Base-by-base conservation (phyloP, 2,113 vertebrate species). In the Ptilorrhoa leucosticta region DNA sequence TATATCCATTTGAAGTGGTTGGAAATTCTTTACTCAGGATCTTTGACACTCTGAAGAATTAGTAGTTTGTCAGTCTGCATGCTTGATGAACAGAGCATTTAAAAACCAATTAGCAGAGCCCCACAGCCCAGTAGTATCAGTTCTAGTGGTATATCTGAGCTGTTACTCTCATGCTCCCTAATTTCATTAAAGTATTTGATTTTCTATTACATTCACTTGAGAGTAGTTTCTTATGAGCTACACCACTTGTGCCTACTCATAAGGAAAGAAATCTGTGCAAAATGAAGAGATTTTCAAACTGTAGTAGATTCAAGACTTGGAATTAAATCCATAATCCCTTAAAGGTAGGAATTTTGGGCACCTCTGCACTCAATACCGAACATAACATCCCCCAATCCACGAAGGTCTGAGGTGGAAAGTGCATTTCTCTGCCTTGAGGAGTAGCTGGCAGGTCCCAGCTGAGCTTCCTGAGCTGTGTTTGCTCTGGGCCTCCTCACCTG, bases 11-110 rank as follows among this genome's bases (percentile, higher is more conserved):
- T 97, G 94, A 95, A 83, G 97, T 98, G 97, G 96, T 97, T 97
- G 95, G 92, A 79, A 97, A 97, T 96, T 97, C 95, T 98, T 93
- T 94, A 96, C 98, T 98, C 98, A 98, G 98, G 98, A 98, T 92
- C 93, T 96, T 97, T 81, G 97, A 95, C 90, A 94, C 75, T 44
- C 91, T 93, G 83, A 85, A 92, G 95, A 88, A 76, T 82, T 96
- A 42, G 73, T 98, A 90, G 95, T 95, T 88, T 95, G 97, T 98
- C 79, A 27, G 70, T 93, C 75, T 96, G 94, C 89, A 96, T 96
- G 97, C 93, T 97, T 94, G 94, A 96, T 94, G 81, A 83, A 95
- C 90, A 96, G 96, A 96, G 95, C 90, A 85, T 95, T 95, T 39
- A 22, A 58, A 45, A 28, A 10, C n/a, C 73, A 88, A 56, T 56